Evolutionary conservation across 2,888 invertebrate genomes (phyloP).

Genomic region (Eupithecia vulgata): DNA sequence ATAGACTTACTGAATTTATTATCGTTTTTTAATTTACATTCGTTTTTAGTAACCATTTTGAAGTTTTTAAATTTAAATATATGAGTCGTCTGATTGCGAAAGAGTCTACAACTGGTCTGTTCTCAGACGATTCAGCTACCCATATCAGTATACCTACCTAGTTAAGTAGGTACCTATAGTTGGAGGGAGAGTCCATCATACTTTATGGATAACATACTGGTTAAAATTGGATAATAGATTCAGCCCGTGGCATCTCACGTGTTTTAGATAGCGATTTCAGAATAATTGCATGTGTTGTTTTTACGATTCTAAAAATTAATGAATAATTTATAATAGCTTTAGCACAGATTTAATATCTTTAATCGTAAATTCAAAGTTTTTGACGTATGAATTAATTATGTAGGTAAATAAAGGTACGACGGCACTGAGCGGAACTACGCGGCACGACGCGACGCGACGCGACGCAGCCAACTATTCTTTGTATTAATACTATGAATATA

Average conservation of each 20-base stretch:
- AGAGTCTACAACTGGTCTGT: conserved; percentile 27
- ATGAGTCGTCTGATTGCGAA: conserved; percentile 25
- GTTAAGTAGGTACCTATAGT: conserved; percentile 4
- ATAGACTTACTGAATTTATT: conserved; percentile 44
- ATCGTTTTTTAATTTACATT: conserved; percentile 43
- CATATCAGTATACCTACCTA: conserved; percentile 22
- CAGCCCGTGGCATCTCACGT: conserved; percentile 33
- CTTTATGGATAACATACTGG: conserved; percentile 36
- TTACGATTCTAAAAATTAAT: not conserved
- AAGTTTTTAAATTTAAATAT: not conserved
- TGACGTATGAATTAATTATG: not conserved
- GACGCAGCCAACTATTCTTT: too few relatives aligned
- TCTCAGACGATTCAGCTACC: conserved; percentile 29
- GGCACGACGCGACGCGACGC: too few relatives aligned
- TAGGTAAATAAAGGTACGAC: not conserved
- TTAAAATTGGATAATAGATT: conserved; percentile 41
- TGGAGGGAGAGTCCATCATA: conserved; percentile 44
- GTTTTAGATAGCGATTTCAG: conserved; percentile 20
- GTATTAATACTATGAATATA: too few relatives aligned
- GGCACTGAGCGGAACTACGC: too few relatives aligned
- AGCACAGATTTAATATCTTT: not conserved
- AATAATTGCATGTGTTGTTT: conserved; percentile 6
- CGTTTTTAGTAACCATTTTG: conserved; percentile 38
- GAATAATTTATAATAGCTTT: not conserved
- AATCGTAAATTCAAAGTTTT: not conserved